Base-by-base conservation (phyloP, 1,140 invertebrate genomes). In the Acyrthosiphon pisum region DNA sequence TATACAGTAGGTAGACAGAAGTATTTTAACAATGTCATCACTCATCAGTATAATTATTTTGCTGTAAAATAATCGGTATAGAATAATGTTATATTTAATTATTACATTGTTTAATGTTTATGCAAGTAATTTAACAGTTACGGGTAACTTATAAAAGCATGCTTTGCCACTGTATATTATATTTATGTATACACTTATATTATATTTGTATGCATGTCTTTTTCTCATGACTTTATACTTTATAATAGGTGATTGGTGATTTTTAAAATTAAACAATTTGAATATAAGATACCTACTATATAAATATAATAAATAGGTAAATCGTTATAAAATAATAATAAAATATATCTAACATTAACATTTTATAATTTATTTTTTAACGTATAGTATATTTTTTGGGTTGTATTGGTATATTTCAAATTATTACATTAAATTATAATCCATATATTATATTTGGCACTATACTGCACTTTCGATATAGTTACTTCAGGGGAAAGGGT, bases 11-110 rank as follows among this genome's bases (percentile, higher is more conserved):
- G 30, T 18, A n/a, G n/a, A n/a, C 60, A 6, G 60, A 68, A n/a
- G n/a, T 76, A n/a, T 76, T 76, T 68, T n/a, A 76, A 76, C n/a
- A n/a, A 76, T 76, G n/a, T 76, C 60, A n/a, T n/a, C 14, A 76
- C 14, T 76, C 60, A n/a, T n/a, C 14, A 76, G 60, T n/a, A 76
- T 20, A 76, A 76, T 76, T 76, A 76, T 76, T 76, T 76, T 76
- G 30, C 1, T 76, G 60, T 76, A n/a, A n/a, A n/a, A 76, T 76
- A n/a, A 76, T 76, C 30, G 60, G 14, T 76, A n/a, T 76, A 18
- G 14, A 76, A 76, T 76, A 18, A n/a, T n/a, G 60, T 76, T n/a
- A 18, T 35, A 76, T n/a, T 35, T 68, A 68, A 68, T n/a, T 30
- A 68, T 18, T 68, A 68, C 30, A 68, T 68, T 68, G 11, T 68